Conservation (phyloP, 2,113 vertebrate species). For the Poeciliopsis turrubarensis region DNA sequence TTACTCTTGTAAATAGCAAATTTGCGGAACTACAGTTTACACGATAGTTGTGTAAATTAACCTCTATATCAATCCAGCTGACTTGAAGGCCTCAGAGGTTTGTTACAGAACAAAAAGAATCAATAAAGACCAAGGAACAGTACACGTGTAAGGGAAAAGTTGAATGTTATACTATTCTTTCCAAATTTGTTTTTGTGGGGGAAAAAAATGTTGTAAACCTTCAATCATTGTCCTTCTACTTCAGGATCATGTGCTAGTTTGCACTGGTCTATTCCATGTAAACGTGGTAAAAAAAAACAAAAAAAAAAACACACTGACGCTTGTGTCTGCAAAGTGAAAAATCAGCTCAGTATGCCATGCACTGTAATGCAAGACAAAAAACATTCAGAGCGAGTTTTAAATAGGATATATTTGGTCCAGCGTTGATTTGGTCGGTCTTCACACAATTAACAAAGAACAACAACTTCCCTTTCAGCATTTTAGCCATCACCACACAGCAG, state of each 20-base stretch:
- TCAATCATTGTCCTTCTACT: background rate
- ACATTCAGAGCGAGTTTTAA: background rate
- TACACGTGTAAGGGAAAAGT: background rate
- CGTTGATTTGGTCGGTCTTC: background rate
- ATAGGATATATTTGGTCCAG: background rate
- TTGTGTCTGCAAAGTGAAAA: background rate
- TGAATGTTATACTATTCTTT: too few relatives aligned
- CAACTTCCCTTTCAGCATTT: background rate
- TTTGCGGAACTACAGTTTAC: too few relatives aligned
- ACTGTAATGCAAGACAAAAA: background rate
- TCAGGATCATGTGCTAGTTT: too few relatives aligned
- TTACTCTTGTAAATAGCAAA: too few relatives aligned
- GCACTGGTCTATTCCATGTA: background rate
- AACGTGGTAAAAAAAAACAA: background rate
- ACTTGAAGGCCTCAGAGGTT: background rate
- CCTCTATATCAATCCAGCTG: background rate
- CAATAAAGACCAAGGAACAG: too few relatives aligned
- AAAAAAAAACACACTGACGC: too few relatives aligned
- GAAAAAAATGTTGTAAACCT: background rate
- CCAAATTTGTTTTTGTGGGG: too few relatives aligned
- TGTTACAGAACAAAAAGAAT: background rate
- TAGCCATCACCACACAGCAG: background rate
- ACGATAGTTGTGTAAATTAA: background rate
- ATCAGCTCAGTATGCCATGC: background rate
- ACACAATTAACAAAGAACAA: background rate